Percentiles rank a stretch among this genome's conserved stretches.
Evolutionary conservation across 2,888 invertebrate species (phyloP).

Genomic region (Gryllus longicercus): DNA sequence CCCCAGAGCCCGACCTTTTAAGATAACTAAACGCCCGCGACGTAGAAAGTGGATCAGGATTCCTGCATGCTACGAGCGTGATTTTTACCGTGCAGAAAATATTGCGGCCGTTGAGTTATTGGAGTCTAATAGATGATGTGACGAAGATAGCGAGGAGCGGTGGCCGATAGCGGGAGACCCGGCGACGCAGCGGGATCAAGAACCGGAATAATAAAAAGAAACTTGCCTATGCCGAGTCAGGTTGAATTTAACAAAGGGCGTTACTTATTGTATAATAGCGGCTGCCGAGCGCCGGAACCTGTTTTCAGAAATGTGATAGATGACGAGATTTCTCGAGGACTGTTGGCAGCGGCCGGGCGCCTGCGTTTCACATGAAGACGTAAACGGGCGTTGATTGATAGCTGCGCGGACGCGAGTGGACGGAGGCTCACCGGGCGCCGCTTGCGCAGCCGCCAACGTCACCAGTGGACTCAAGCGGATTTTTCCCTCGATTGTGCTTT

Average conservation of each 20-base stretch:
- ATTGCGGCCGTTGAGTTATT: not conserved
- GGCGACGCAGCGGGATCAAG: not conserved
- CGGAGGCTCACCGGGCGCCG: too few species aligned
- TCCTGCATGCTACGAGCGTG: not conserved
- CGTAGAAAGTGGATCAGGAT: slow-evolving; percentile 8
- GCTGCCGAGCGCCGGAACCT: slow-evolving; percentile 9
- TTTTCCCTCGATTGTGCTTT: too few species aligned
- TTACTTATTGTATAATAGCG: slow-evolving; percentile 9
- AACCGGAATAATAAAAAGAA: slow-evolving; percentile 17
- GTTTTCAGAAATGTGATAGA: slow-evolving; percentile 7
- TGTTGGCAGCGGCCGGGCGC: not conserved
- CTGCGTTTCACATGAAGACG: slow-evolving; percentile 17
- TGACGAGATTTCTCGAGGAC: not conserved
- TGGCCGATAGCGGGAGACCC: not conserved
- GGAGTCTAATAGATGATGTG: slow-evolving; percentile 1
- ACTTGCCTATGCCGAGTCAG: not conserved
- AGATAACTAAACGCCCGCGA: slow-evolving; percentile 1
- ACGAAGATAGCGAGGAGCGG: not conserved
- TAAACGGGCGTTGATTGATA: not conserved
- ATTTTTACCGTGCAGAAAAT: not conserved
- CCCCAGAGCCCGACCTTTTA: not conserved
- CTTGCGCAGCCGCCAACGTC: too few species aligned
- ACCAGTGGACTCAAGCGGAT: too few species aligned
- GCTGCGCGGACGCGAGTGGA: not conserved
- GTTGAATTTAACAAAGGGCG: slow-evolving; percentile 17